phyloP scores from a whole-genome alignment of 2,113 vertebrate species.

The Malurus cyaneus region DNA sequence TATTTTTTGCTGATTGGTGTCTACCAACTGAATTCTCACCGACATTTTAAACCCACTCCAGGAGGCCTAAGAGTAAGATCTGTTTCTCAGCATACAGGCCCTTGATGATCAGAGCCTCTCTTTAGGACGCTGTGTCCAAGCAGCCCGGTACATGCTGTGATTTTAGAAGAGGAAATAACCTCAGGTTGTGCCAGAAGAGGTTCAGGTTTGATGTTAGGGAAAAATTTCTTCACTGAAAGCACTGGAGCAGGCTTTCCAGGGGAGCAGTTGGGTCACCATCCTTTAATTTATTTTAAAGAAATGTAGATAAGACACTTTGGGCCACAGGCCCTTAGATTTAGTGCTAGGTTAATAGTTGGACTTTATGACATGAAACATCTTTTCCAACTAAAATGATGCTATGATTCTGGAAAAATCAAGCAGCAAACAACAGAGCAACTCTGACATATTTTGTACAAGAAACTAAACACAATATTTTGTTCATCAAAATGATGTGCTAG shows the following conservation, averaged over 20 bases:
- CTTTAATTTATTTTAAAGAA: neutral
- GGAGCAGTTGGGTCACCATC: neutral
- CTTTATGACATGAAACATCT: neutral
- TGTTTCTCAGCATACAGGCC: neutral
- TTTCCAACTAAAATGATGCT: neutral
- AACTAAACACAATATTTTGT: neutral
- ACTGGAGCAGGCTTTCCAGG: neutral
- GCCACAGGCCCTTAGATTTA: neutral
- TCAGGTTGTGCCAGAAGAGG: fast-evolving
- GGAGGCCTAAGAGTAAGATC: neutral
- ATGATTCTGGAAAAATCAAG: neutral
- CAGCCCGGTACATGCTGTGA: neutral
- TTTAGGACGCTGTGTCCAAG: neutral
- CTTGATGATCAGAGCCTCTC: neutral
- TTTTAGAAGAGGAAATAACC: neutral
- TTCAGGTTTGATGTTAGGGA: neutral
- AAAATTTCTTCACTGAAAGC: neutral
- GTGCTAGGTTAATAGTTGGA: neutral
- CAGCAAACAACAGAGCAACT: neutral
- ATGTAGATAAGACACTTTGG: neutral
- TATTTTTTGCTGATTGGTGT: neutral
- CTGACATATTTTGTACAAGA: neutral
- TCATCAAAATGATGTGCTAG: neutral
- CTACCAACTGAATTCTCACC: neutral
- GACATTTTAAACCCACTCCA: neutral